These are phyloP conservation scores for Monomorium pharaonis DNA, from an alignment of 1,140 invertebrate genomes.

Conservation along the genomic window DNA sequence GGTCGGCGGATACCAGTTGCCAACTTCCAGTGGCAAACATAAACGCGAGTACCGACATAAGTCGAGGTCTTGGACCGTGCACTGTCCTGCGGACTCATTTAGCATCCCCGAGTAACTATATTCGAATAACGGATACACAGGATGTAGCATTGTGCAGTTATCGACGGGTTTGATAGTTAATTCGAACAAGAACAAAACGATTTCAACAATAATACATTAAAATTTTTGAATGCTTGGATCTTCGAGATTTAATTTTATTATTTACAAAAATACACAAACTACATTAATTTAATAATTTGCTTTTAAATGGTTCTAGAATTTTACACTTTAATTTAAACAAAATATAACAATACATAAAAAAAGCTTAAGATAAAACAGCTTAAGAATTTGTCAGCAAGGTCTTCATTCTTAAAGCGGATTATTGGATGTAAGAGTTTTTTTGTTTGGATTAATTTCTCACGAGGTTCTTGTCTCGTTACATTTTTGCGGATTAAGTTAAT, in stretches of 20 bases:
- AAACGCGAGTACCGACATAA: slow-evolving; percentile 43
- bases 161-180: slow-evolving; percentile 26
- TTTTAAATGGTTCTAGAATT: background rate
- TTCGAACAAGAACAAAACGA: background rate
- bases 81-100: slow-evolving; percentile 21
- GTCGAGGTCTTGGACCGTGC: slow-evolving; percentile 11
- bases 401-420: background rate
- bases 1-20: slow-evolving; percentile 20
- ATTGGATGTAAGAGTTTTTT: background rate
- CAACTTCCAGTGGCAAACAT: slow-evolving; percentile 35
- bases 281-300: slow-evolving; percentile 6
- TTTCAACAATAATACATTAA: background rate
- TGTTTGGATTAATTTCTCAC: slow-evolving; percentile 16
- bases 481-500: slow-evolving; percentile 15
- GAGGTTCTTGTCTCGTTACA: background rate
- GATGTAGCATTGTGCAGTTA: slow-evolving; percentile 13
- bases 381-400: background rate
- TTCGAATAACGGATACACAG: slow-evolving; percentile 31
- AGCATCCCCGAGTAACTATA: slow-evolving; percentile 28
- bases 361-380: background rate
- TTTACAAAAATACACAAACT: background rate
- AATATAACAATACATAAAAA: background rate
- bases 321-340: background rate
- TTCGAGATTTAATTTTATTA: background rate
- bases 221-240: background rate